These are phyloP conservation scores for Lottia scabra DNA, from an alignment of 2,888 invertebrate genomes.

Conservation along the genomic window DNA sequence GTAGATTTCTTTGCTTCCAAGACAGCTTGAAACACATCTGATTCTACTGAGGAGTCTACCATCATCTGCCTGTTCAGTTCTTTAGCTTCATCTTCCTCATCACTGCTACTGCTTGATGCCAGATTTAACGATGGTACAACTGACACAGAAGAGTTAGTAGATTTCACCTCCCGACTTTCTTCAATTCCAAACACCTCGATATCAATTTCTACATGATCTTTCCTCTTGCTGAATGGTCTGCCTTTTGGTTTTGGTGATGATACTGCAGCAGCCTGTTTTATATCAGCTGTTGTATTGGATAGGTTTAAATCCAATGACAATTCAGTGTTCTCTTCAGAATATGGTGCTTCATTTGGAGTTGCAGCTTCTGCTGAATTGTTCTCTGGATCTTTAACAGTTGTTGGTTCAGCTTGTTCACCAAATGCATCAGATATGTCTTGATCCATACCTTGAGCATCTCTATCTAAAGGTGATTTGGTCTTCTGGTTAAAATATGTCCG, in stretches of 20 bases:
- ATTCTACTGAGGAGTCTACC: slow-evolving; percentile 15
- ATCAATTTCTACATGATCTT: slow-evolving; percentile 45
- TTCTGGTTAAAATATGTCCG: slow-evolving; percentile 47
- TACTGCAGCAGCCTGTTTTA: neutral
- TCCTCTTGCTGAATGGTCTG: slow-evolving; percentile 19
- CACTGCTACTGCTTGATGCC: slow-evolving; percentile 50
- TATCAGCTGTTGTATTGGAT: neutral
- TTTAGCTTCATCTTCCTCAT: slow-evolving; percentile 23
- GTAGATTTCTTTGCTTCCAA: slow-evolving; percentile 13
- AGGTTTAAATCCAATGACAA: neutral
- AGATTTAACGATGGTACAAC: slow-evolving; percentile 51
- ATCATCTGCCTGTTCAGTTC: neutral
- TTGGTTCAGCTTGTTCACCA: neutral
- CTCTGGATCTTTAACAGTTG: neutral
- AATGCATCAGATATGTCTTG: neutral
- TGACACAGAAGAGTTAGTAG: slow-evolving; percentile 34
- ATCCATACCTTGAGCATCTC: neutral
- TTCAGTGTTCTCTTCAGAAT: neutral
- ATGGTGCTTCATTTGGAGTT: neutral
- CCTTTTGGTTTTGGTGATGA: slow-evolving; percentile 2
- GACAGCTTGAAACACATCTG: slow-evolving; percentile 13
- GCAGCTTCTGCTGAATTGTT: neutral
- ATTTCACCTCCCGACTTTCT: slow-evolving; percentile 41
- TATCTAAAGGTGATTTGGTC: slow-evolving; percentile 3
- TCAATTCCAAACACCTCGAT: slow-evolving; percentile 56